phyloP scores from a whole-genome alignment of 2,113 vertebrate genomes.

The Seriola quinqueradiata region DNA sequence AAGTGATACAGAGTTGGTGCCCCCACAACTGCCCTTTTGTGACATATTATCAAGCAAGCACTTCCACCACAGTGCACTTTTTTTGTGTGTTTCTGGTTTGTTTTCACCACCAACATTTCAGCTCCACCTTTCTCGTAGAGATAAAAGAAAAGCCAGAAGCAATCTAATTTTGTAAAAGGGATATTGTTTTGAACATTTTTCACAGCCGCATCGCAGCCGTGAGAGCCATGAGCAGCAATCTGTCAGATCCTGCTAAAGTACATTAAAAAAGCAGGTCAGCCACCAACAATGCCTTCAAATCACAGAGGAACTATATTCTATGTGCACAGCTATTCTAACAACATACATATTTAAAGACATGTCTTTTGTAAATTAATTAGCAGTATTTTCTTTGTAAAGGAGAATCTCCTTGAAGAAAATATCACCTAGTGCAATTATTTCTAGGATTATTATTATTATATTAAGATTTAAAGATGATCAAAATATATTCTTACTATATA shows the following conservation, averaged over 20 bases:
- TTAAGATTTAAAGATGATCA: neutral
- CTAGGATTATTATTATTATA: neutral
- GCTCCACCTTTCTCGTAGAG: conserved; percentile 5
- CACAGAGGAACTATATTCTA: neutral
- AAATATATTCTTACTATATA: neutral
- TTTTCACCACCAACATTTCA: conserved; percentile 8
- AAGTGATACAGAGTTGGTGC: conserved; percentile 29
- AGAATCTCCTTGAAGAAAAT: neutral
- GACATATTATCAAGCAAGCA: conserved; percentile 1
- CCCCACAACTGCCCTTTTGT: conserved; percentile 3
- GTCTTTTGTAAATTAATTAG: neutral
- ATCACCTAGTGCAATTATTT: neutral
- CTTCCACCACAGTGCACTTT: too few relatives aligned
- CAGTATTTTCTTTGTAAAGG: neutral
- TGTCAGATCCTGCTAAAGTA: conserved; percentile 17
- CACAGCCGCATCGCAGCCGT: conserved; percentile 1
- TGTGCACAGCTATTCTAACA: neutral
- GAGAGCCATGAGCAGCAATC: conserved; percentile 17
- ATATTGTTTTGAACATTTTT: conserved; percentile 24
- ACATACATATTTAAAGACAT: neutral
- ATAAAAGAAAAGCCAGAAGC: conserved; percentile 23
- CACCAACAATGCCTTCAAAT: conserved; percentile 14
- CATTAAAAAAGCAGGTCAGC: conserved; percentile 18
- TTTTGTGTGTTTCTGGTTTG: neutral
- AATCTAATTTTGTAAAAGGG: conserved; percentile 34